Base-by-base conservation (phyloP, 35 echinoderm and acorn worm species). In the Holothuria glaberrima region DNA sequence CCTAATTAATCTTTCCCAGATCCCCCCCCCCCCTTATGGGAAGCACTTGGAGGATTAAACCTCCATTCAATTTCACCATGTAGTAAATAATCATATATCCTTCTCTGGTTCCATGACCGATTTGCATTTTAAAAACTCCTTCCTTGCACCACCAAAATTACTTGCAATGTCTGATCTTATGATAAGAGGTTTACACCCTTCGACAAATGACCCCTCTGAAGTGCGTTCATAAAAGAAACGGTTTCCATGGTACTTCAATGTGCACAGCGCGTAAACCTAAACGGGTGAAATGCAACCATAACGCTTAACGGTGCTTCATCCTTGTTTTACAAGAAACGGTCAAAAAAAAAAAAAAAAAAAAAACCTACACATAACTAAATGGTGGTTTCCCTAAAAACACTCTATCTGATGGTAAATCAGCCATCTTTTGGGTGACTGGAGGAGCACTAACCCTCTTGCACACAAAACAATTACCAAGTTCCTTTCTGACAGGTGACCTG, bases 131-230 rank as follows among this genome's bases (percentile, higher is more conserved):
- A n/a, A n/a, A 2, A 95, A 38, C 48, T 92, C 90, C 30, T 57
- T 85, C 17, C 44, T 21, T 22, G 93, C 91, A 52, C 91, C 94
- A 24, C 93, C 58, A 52, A 95, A 93, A 61, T 81, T 90, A 56
- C 85, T n/a, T n/a, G n/a, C n/a, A n/a, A n/a, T n/a, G n/a, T n/a
- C n/a, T n/a, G n/a, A n/a, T n/a, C n/a, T n/a, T 89, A 92, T 66
- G 30, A 93, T 91, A n/a, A 68, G 35, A 24, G 93, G 63, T 28
- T 86, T 59, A 75, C 25, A n/a, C 20, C 25, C 71, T 30, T 75
- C 19, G 69, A 54, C 59, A 71, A 26, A 86, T 48, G 59, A 95
- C n/a, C 93, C 50, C 94, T 48, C 28, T 91, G 63, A 20, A 92
- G 63, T 25, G 69, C 84, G 3, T 58, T 58, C 2, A 75, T 27